Conservation (phyloP, 2,113 vertebrate genomes). For the Dromaius novaehollandiae region DNA sequence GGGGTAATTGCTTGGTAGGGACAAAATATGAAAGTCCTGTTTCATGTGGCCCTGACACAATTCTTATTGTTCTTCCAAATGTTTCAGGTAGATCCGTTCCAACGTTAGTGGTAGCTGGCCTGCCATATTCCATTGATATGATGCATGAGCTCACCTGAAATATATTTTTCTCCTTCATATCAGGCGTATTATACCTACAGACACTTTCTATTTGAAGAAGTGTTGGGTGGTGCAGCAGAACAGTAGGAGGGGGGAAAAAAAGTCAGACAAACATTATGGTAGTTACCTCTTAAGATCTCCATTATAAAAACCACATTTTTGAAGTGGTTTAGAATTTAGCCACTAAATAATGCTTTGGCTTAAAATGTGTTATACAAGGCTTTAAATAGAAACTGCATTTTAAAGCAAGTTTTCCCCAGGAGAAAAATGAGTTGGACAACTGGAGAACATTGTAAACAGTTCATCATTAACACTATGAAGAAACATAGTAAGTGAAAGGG, state of each 20-base stretch:
- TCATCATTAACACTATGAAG: constrained; percentile 14
- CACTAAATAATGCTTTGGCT: constrained; percentile 41
- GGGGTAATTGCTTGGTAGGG: neutral
- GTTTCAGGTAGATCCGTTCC: neutral
- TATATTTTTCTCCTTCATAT: neutral
- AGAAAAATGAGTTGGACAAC: constrained; percentile 9
- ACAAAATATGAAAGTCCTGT: neutral
- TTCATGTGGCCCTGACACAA: neutral
- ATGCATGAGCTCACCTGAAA: neutral
- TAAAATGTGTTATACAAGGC: constrained; percentile 34
- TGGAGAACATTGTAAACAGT: constrained; percentile 37
- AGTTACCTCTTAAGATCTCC: constrained; percentile 27
- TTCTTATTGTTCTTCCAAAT: neutral
- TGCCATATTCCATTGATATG: neutral
- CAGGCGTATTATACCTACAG: neutral
- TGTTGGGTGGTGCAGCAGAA: neutral
- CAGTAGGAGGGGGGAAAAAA: neutral
- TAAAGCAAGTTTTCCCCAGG: neutral
- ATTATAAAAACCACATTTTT: constrained; percentile 7
- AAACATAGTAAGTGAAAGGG: neutral
- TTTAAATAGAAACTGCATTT: constrained; percentile 65
- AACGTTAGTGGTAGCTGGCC: neutral
- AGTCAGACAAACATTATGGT: constrained; percentile 21
- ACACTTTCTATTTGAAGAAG: neutral
- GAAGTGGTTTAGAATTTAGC: constrained; percentile 35